Conservation (phyloP, 23 tunicate species). For the Ciona savignyi region DNA sequence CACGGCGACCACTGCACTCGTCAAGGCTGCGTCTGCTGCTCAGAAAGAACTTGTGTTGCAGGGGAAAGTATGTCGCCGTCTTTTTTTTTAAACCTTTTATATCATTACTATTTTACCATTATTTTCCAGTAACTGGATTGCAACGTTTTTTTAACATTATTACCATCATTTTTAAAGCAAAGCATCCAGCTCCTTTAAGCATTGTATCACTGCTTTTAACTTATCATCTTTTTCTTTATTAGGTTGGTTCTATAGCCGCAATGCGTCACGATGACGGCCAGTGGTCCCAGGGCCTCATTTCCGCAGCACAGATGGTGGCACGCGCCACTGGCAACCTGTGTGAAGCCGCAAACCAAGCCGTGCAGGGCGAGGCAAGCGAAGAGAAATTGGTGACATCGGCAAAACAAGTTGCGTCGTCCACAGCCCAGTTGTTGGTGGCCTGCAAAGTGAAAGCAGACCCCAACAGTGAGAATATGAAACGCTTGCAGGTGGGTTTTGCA, state of each 20-base stretch:
- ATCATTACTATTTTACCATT: too few relatives aligned
- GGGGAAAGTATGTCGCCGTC: slow-evolving; percentile 87
- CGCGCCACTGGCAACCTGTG: slow-evolving; percentile 88
- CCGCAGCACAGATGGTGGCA: slow-evolving; percentile 97
- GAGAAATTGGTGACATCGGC: slow-evolving; percentile 90
- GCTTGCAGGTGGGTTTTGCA: slow-evolving; percentile 65
- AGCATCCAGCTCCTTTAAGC: too few relatives aligned
- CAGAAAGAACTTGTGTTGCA: slow-evolving; percentile 92
- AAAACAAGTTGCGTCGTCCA: slow-evolving; percentile 85
- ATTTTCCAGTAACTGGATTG: too few relatives aligned
- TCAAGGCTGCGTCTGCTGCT: slow-evolving; percentile 92
- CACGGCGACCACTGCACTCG: slow-evolving; percentile 88
- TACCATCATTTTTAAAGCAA: too few relatives aligned
- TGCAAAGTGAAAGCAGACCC: slow-evolving; percentile 98
- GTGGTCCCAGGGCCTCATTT: slow-evolving; percentile 88
- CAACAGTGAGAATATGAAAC: slow-evolving; percentile 94
- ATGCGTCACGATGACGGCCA: slow-evolving; percentile 83
- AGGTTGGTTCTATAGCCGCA: slow-evolving; percentile 66
- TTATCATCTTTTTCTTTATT: neutral
- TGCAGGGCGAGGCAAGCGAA: slow-evolving; percentile 91
- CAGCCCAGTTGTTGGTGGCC: slow-evolving; percentile 92
- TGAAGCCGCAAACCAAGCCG: slow-evolving; percentile 96
- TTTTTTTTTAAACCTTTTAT: too few relatives aligned
- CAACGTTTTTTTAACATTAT: too few relatives aligned
- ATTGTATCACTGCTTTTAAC: neutral